Base-by-base conservation (phyloP, 2,888 invertebrate species). In the Oxytorus armatus region DNA sequence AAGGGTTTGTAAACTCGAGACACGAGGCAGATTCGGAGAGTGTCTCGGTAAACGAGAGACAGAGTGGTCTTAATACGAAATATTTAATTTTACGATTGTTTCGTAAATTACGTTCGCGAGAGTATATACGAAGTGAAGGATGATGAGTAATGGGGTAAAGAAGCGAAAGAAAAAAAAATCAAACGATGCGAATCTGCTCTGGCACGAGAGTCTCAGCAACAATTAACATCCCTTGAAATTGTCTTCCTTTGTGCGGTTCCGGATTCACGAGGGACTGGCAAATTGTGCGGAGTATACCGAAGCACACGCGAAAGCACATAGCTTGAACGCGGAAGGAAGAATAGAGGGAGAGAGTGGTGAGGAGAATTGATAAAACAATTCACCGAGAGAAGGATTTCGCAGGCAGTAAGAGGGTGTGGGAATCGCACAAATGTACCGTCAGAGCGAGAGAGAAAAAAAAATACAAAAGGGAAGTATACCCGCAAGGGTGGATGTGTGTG, bases 161-260 rank as follows among this genome's bases (percentile, higher is more conserved):
- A 51, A 47, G 49, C 49, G 8, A 68, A 61, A 10, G 29, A n/a
- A 29, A 57, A 65, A 59, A 29, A 25, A 72, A 61, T 61, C 39
- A 72, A 61, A 72, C 51, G 39, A 57, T 59, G 49, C 47, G 59
- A 79, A 76, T 51, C 23, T 23, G 39, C 29, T 33, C 49, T 39
- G 36, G 69, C 23, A 33, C 29, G 65, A 39, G 61, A 59, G 44
- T 51, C 69, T 61, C 66, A 23, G 49, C 42, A 65, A 79, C 79
- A 75, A 79, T 79, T 79, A 79, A 76, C 75, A 59, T 79, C 70
- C 53, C 75, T 75, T 44, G 70, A 66, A 70, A 79, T 79, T 70
- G 75, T 76, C 70, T 70, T 70, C 75, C 79, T 79, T 79, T 79
- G 79, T 79, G 79, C 51, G 75, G 74, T 79, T 59, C 70, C 65